Base-by-base conservation (phyloP, 2,113 vertebrate genomes). In the Mustela lutreola region DNA sequence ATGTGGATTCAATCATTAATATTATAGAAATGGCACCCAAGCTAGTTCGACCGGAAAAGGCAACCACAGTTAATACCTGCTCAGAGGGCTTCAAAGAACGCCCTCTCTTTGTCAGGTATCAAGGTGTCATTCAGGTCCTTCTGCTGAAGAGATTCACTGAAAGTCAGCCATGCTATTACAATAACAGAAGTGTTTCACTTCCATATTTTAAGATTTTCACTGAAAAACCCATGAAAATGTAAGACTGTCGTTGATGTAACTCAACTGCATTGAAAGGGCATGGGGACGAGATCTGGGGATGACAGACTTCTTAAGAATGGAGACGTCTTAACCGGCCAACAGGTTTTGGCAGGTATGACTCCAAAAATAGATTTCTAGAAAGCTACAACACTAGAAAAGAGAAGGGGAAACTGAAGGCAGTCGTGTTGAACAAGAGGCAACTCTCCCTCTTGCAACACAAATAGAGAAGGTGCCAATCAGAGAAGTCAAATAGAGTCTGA, bases 391-490 rank as follows among this genome's bases (percentile, higher is more conserved):
- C 39, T 39, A 83, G 45, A 71, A 95, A 96, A 97, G 81, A 12
- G 53, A 91, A 84, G 89, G 7, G 31, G 63, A 91, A 22, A 62
- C 10, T 56, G 89, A 93, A 96, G 50, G 63, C 36, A 28, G 75
- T 65, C 82, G 90, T 97, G 98, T 88, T 89, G 31, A 95, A 98
- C 96, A 97, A 97, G 97, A 96, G 95, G 93, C 93, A 92, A 48
- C 42, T 86, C 50, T 56, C 93, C 85, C 86, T 73, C 42, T 42
- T 96, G 42, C 0, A 31, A 84, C 95, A 90, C 94, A 84, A 96
- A 84, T 75, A 91, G 83, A 92, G 79, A 95, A 97, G 95, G 94
- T 97, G 97, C 80, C 97, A 97, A 98, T 97, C 96, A 93, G 78
- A 85, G 94, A 96, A 95, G 96, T 90, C 94, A 96, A 95, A 96